A percentile compares a stretch with the other conserved stretches of the same genome.
Conservation (phyloP, 2,888 invertebrate genomes). For the Odontocerum albicorne region DNA sequence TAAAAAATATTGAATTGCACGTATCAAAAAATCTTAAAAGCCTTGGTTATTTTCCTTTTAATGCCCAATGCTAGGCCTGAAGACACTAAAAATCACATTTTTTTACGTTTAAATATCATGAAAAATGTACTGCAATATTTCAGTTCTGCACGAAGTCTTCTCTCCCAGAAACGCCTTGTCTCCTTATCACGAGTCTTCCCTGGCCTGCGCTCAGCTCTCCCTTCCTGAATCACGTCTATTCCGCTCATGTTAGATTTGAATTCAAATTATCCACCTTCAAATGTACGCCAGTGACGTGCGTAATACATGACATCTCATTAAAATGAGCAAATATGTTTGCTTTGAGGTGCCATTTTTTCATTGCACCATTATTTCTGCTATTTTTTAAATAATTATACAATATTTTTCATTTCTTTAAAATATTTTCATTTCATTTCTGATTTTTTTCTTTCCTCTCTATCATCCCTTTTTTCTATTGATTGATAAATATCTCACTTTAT, state of each 20-base stretch:
- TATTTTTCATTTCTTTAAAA: too few relatives aligned
- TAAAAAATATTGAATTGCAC: too few relatives aligned
- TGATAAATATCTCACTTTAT: too few relatives aligned
- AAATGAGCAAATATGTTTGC: constrained; percentile 5
- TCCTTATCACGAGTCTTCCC: background rate
- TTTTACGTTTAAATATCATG: background rate
- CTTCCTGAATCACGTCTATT: constrained; percentile 19
- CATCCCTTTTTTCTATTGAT: too few relatives aligned
- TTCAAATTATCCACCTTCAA: constrained; percentile 34
- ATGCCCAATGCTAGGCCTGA: too few relatives aligned
- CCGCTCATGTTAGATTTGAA: constrained; percentile 32
- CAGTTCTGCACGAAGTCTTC: constrained; percentile 11
- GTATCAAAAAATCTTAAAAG: background rate
- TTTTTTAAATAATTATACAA: too few relatives aligned
- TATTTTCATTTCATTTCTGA: too few relatives aligned
- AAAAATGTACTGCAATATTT: constrained; percentile 9
- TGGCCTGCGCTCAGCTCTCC: background rate
- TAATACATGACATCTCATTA: constrained; percentile 10
- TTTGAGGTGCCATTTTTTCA: too few relatives aligned
- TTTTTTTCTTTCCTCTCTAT: too few relatives aligned
- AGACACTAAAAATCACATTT: too few relatives aligned
- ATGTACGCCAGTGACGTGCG: constrained; percentile 22
- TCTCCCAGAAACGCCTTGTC: background rate
- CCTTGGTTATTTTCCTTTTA: background rate
- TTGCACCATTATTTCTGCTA: too few relatives aligned